A percentile compares a stretch with the other conserved stretches of the same genome.
Evolutionary conservation across 30 jellyfish, hydroid and myxozoan species (phyloP).

Genomic region (Chrysaora quinquecirrha): DNA sequence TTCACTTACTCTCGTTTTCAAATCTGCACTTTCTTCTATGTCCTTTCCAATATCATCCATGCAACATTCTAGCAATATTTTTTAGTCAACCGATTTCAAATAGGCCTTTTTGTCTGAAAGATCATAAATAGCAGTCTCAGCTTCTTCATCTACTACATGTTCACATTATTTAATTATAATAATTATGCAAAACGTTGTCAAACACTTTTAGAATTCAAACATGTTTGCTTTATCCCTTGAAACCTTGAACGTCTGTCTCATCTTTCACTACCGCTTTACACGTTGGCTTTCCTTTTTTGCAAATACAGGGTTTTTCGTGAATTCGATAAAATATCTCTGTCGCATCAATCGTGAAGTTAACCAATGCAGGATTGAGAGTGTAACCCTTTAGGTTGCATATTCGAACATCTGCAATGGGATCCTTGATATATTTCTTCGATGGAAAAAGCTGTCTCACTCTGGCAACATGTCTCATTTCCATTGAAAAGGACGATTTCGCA

Average conservation of each 20-base stretch:
- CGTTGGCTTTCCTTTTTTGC: not conserved
- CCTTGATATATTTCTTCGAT: not conserved
- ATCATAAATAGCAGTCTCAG: too few relatives aligned
- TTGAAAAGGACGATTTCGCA: not conserved
- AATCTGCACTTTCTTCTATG: too few relatives aligned
- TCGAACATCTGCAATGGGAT: not conserved
- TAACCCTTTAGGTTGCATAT: not conserved
- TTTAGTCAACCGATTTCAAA: too few relatives aligned
- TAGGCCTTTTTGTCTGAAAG: too few relatives aligned
- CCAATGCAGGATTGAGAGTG: not conserved
- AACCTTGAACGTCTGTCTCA: not conserved
- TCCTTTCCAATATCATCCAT: too few relatives aligned
- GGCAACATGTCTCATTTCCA: not conserved
- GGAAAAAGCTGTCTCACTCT: not conserved
- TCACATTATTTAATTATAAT: not conserved
- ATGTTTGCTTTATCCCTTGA: not conserved
- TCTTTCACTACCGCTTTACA: not conserved
- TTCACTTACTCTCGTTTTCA: too few relatives aligned
- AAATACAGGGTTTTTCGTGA: not conserved
- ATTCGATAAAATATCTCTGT: not conserved
- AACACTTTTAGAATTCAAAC: not conserved
- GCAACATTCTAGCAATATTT: too few relatives aligned
- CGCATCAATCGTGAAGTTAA: not conserved
- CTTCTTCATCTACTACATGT: not conserved
- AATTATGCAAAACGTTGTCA: not conserved